phyloP scores from a whole-genome alignment of 2,797 vertebrate species.

The Ammospiza maritima region DNA sequence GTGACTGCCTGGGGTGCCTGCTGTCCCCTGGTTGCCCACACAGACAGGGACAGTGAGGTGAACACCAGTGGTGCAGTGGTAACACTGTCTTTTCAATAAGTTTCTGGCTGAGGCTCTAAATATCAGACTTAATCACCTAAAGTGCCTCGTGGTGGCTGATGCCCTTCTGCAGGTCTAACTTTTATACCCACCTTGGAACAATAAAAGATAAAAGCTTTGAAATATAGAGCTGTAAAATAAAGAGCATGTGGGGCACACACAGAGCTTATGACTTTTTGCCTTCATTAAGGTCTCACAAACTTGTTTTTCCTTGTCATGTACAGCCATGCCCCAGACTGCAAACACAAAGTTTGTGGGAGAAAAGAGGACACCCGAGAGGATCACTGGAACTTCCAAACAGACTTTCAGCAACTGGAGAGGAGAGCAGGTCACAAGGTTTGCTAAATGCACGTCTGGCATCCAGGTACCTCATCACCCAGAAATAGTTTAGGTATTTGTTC shows the following conservation, averaged over 20 bases:
- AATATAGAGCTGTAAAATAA: constrained; percentile 11
- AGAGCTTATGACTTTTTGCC: background rate
- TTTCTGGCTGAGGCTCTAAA: background rate
- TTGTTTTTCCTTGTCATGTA: background rate
- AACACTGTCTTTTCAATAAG: background rate
- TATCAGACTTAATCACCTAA: background rate
- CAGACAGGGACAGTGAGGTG: background rate
- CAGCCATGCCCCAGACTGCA: background rate
- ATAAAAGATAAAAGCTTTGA: constrained; percentile 26
- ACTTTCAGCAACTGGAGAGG: background rate
- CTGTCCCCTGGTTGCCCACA: background rate
- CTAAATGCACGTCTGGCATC: background rate
- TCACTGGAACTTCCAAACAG: background rate
- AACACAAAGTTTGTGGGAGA: background rate
- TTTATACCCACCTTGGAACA: background rate
- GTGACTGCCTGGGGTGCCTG: background rate
- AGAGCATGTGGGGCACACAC: background rate
- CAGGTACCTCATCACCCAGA: background rate
- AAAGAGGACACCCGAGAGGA: background rate
- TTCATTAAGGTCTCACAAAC: background rate
- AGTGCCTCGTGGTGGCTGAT: background rate
- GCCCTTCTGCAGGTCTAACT: background rate
- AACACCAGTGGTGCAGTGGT: background rate
- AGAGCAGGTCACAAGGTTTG: background rate
- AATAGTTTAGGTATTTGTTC: background rate